Conservation (phyloP, 2,888 invertebrate genomes). For the Coleophora deauratella region DNA sequence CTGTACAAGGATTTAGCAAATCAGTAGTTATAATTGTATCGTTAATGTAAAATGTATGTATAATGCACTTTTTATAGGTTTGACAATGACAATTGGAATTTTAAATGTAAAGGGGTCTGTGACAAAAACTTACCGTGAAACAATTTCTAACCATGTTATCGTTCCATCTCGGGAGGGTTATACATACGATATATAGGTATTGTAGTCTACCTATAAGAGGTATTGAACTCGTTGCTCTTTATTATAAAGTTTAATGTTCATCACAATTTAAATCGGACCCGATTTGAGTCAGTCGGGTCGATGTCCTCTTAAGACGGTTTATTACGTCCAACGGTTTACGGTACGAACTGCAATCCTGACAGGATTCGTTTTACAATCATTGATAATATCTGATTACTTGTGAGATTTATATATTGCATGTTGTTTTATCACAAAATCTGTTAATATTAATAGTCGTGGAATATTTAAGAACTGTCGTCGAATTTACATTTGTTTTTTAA, state of each 20-base stretch:
- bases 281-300: slow-evolving; percentile 63
- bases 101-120: background rate
- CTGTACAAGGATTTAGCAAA: too few species aligned
- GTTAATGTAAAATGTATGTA: too few species aligned
- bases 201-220: slow-evolving; percentile 26
- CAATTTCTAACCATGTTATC: slow-evolving; percentile 34
- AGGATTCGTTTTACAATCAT: slow-evolving; percentile 42
- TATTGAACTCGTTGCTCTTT: slow-evolving; percentile 49
- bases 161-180: slow-evolving; percentile 48
- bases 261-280: slow-evolving; percentile 54
- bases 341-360: slow-evolving; percentile 61
- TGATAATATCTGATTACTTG: slow-evolving; percentile 12
- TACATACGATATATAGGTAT: slow-evolving; percentile 17
- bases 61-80: too few species aligned
- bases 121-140: slow-evolving; percentile 13
- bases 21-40: too few species aligned
- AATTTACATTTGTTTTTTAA: too few species aligned
- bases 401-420: background rate
- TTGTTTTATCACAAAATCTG: too few species aligned
- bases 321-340: slow-evolving; percentile 59
- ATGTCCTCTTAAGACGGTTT: slow-evolving; percentile 57
- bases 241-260: slow-evolving; percentile 58
- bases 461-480: too few species aligned
- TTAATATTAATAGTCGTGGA: too few species aligned
- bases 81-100: background rate